Evolutionary conservation across 2,888 invertebrate genomes (phyloP), one percentile per base, ranked within the genome.

Genomic region (Suillia variegata): DNA sequence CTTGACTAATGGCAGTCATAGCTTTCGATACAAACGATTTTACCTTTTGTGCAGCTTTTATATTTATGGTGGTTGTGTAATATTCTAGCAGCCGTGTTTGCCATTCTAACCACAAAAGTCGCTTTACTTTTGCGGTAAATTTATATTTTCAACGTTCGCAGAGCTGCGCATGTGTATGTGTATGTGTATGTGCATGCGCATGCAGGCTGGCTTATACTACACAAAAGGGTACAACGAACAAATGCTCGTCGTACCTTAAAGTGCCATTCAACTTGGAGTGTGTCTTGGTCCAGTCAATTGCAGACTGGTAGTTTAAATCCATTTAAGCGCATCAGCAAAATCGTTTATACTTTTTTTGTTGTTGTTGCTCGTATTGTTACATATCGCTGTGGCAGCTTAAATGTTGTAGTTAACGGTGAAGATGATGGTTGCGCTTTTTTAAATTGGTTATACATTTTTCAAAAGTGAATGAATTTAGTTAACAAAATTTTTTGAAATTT

Each of bases 51-150:
- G 38, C 10, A 3, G 4, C 10, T 8, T 38, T 8, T 38, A 31
- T 31, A 38, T 38, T 38, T 38, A 38, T 38, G 38, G 38, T n/a
- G 38, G n/a, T 38, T 8, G 13, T 8, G 38, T 8, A 13, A 38
- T n/a, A 38, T 13, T 38, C 38, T 38, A n/a, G 12, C 6, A 26
- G 38, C 4, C n/a, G n/a, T n/a, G n/a, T n/a, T 38, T 38, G 33
- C 50, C 49, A 38, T 45, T 42, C 50, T 45, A 20, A 45, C 42
- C 51, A 42, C 50, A 50, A 57, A 57, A 57, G 57, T 51, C 51
- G 31, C 21, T 51, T 52, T 26, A 45, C 31, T 57, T 34, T 56
- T 57, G 57, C 51, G 51, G 56, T 56, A 31, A 42, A 51, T 45
- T 17, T 21, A 26, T 6, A 34, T 21, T 26, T 26, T 48, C 12